Evolutionary conservation across 1,140 invertebrate species (phyloP), one percentile per base, ranked within the genome.

Genomic region (Heliconius congener): DNA sequence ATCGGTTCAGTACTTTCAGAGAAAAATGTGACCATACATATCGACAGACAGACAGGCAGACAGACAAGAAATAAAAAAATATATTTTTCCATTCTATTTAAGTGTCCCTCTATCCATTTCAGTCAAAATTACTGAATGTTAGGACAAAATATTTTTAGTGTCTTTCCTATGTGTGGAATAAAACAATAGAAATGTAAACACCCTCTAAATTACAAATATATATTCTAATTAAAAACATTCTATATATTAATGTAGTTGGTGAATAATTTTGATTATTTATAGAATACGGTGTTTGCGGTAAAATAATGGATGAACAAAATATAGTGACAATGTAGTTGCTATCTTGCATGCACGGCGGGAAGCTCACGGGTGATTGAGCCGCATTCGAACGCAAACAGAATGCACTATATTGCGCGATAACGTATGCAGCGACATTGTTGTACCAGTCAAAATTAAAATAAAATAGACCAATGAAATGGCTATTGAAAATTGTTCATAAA

Each of bases 311-410:
- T 8, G 46, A 30, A 77, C 71, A 77, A 77, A 72, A 77, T 77
- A 77, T 77, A 55, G 71, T 80, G 82, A 85, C 84, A 87, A 88
- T 86, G 72, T 80, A 75, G 74, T 52, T 79, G 77, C 79, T 89
- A 87, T 86, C 86, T 85, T 84, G 82, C 85, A 86, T 86, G 84
- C 80, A 83, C 81, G 83, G 76, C 77, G 77, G 82, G 83, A 76
- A 81, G 80, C 80, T 71, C 81, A 85, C 85, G 83, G 84, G 82
- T 88, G 88, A 87, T 86, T 87, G 86, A 83, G 80, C 83, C 60
- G 77, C 81, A 81, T 79, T 90, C 84, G 76, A 74, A 85, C 83
- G 85, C 83, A 83, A 88, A 84, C 82, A 73, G 81, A 39, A 73
- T 77, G 74, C 42, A 55, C 66, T 77, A 77, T 77, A 52, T 46